These are phyloP conservation scores for Turdus rufiventris DNA, from an alignment of 2,113 vertebrate species.

Conservation along the genomic window DNA sequence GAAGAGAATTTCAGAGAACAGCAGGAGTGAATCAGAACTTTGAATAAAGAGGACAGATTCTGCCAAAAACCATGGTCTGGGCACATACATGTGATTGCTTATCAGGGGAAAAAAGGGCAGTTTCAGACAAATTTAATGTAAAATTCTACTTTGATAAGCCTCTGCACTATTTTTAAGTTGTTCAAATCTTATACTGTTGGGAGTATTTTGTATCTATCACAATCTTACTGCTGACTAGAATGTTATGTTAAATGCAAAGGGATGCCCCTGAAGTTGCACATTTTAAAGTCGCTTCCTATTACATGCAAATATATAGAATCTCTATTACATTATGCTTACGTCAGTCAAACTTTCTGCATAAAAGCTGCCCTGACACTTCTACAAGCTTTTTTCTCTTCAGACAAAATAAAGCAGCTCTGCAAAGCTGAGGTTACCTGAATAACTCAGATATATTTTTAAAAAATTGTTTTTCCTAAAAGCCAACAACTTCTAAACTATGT, in stretches of 20 bases:
- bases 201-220: background rate
- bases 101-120: accelerated
- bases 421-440: background rate
- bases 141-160: background rate
- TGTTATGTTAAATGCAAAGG: background rate
- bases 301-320: background rate
- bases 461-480: background rate
- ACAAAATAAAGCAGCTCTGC: background rate
- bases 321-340: too few relatives aligned
- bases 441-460: background rate
- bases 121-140: background rate
- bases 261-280: background rate
- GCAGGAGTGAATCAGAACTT: background rate
- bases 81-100: background rate
- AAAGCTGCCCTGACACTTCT: background rate
- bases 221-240: background rate
- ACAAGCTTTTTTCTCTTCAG: background rate
- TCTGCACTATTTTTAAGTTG: background rate
- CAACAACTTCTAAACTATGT: background rate
- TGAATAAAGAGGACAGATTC: background rate
- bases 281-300: background rate
- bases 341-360: background rate
- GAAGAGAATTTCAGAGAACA: background rate
- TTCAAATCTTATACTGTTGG: background rate
- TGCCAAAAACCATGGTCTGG: background rate